A percentile compares a stretch with the other conserved stretches of the same genome.
Evolutionary conservation across 1,140 invertebrate genomes (phyloP).

Genomic region (Acromyrmex echinatior): DNA sequence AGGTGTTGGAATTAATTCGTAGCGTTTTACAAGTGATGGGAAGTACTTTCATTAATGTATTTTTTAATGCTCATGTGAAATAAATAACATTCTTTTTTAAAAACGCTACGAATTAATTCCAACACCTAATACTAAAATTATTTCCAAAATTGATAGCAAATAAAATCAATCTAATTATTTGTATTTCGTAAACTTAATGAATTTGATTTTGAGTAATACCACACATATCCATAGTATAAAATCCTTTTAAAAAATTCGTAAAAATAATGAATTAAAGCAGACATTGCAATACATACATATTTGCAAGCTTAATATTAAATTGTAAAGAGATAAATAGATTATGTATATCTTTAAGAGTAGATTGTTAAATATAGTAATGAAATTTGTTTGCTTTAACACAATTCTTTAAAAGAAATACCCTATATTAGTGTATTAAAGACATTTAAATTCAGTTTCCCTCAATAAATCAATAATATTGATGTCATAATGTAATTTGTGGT

Average conservation of each 20-base stretch:
- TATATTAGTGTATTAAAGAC: background rate
- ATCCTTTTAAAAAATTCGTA: background rate
- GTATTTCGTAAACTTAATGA: conserved; percentile 5
- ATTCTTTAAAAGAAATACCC: background rate
- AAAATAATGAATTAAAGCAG: background rate
- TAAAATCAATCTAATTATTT: conserved; percentile 4
- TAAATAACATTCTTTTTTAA: no score
- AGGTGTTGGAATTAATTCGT: no score
- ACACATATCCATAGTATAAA: background rate
- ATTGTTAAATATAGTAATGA: background rate
- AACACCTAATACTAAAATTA: no score
- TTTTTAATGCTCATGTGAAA: no score
- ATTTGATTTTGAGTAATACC: background rate
- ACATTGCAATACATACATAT: background rate
- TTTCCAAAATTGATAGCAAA: conserved; percentile 4
- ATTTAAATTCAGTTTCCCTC: background rate
- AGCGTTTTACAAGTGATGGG: no score
- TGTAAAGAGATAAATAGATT: background rate
- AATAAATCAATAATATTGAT: background rate
- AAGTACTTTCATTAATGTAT: no score
- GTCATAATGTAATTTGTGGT: background rate
- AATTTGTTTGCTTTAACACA: background rate
- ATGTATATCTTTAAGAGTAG: background rate
- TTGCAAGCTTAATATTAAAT: background rate
- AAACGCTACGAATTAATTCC: no score